phyloP scores from a whole-genome alignment of 2,888 invertebrate species.

The Rhagophthalmus giganteus region DNA sequence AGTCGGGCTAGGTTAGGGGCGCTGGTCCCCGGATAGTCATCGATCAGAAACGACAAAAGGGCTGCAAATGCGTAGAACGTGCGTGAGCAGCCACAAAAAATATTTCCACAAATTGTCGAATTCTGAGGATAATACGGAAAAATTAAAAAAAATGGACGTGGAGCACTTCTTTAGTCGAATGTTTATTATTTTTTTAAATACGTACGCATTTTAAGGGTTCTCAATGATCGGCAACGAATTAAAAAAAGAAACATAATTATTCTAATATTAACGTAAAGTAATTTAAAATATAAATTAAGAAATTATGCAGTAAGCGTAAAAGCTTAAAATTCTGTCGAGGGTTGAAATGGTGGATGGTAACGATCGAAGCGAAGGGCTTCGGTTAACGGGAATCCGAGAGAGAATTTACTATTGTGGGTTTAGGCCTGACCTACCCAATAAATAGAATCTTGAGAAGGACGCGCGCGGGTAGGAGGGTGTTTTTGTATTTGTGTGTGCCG shows the following conservation, averaged over 20 bases:
- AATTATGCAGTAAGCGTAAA: neutral
- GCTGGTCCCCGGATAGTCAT: conserved; percentile 27
- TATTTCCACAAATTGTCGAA: conserved; percentile 2
- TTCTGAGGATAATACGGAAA: no score
- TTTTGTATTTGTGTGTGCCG: conserved; percentile 12
- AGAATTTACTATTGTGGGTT: conserved; percentile 16
- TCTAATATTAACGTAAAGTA: neutral
- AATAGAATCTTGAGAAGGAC: conserved; percentile 17
- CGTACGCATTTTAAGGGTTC: no score
- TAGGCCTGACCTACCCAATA: conserved; percentile 23
- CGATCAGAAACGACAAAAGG: conserved; percentile 27
- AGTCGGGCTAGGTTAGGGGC: conserved; percentile 27
- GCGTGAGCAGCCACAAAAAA: conserved; percentile 15
- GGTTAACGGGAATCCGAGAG: conserved; percentile 19
- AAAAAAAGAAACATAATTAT: no score
- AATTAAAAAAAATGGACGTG: no score
- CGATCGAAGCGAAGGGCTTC: conserved; percentile 9
- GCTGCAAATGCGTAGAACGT: conserved; percentile 25
- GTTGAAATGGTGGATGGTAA: conserved; percentile 3
- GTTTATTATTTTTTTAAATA: no score
- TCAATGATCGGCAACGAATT: no score
- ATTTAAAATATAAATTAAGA: neutral
- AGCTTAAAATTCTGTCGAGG: neutral
- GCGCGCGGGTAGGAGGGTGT: conserved; percentile 22
- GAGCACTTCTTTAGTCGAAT: no score